Conservation (phyloP, 2,888 invertebrate species). For the Thereva nobilitata region DNA sequence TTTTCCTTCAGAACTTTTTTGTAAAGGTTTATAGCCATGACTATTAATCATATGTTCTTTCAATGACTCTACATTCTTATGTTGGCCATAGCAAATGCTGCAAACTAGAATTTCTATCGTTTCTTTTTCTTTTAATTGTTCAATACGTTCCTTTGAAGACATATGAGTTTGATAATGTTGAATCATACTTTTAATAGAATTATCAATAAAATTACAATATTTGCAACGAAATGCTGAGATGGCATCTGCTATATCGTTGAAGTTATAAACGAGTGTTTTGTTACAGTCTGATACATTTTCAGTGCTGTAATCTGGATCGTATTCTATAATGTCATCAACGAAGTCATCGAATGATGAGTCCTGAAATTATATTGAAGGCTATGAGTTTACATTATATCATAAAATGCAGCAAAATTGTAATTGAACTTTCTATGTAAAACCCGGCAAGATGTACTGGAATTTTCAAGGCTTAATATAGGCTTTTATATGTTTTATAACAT, state of each 20-base stretch:
- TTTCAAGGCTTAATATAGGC: too few species aligned
- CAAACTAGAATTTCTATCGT: constrained; percentile 43
- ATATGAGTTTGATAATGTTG: constrained; percentile 40
- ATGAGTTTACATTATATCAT: too few species aligned
- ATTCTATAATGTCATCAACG: too few species aligned
- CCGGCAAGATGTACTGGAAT: too few species aligned
- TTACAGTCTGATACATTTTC: too few species aligned
- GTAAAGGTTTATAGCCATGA: constrained; percentile 47
- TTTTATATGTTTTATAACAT: too few species aligned
- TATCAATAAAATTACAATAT: constrained; percentile 42
- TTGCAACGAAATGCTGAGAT: constrained; percentile 42
- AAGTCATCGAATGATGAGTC: too few species aligned
- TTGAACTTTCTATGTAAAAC: too few species aligned
- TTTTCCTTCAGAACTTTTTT: constrained; percentile 36
- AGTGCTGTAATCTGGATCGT: too few species aligned
- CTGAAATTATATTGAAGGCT: too few species aligned
- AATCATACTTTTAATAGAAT: constrained; percentile 35
- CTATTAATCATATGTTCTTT: constrained; percentile 54
- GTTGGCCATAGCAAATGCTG: constrained; percentile 48
- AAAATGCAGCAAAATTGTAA: too few species aligned
- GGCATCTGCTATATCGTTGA: constrained; percentile 26
- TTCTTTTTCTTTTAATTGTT: not conserved
- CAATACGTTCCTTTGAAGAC: not conserved
- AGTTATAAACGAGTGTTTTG: too few species aligned
- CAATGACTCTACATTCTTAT: constrained; percentile 49